Base-by-base conservation (phyloP, 2,888 invertebrate species). In the Cheilosia pagana region DNA sequence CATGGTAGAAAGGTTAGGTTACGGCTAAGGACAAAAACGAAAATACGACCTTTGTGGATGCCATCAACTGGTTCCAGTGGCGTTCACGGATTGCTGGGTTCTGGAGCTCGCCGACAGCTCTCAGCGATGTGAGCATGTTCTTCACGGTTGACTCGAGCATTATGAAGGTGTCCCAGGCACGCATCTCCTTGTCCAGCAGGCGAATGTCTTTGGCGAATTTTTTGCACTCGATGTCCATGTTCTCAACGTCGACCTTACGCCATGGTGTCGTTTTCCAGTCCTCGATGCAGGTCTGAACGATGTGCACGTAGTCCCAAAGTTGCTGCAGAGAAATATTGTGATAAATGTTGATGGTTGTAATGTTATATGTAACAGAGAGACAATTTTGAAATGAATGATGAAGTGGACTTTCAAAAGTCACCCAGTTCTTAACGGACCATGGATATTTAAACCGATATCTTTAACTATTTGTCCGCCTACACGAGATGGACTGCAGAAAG, bases 201-300 rank as follows among this genome's bases (percentile, higher is more conserved):
- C 97, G 93, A 75, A 98, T 96, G 91, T 98, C 98, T 92, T 99
- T 98, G 1, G 98, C 97, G 92, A 99, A 99, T 90, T 98, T 98
- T 91, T 99, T 99, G 92, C 98, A 98, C 92, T 99, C 98, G 88
- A 98, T 97, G 90, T 99, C 99, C 98, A 99, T 98, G 89, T 98
- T 98, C 92, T 99, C 99, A 48, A 98, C 98, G 90, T 99, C 98
- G 82, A 99, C 98, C 91, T 98, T 97, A 74, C 97, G 94, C 99
- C 99, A 99, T 0, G 97, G 97, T 0, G 98, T 98, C 0, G 96
- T 98, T 92, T 98, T 98, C 99, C 99, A 99, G 90, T 98, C 98
- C 89, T 98, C 96, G 78, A 99, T 97, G 89, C 97, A 96, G 3
- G 97, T 96, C 87, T 95, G 95, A 2, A 99, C 98, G 87, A 98